Evolutionary conservation across 2,888 invertebrate species (phyloP), one percentile per base, ranked within the genome.

Genomic region (Lymantria monacha): DNA sequence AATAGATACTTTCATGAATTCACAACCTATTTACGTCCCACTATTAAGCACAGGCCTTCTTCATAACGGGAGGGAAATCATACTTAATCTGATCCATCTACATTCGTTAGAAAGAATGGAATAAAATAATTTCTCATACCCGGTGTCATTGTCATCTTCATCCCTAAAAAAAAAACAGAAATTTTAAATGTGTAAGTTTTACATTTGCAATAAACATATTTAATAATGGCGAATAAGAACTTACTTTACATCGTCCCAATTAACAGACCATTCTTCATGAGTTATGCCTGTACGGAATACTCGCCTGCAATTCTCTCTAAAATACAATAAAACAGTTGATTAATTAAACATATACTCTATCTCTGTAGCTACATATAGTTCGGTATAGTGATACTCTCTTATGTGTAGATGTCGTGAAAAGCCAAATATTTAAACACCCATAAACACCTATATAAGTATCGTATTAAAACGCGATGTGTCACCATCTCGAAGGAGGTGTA

Each of bases 261-360:
- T 69, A 1, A 90, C 86, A 0, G 74, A 64, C 73, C 78, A 83
- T 61, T 90, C 90, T 55, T 90, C 90, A 44, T 90, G 89, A 0
- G 90, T 90, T 33, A 90, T 86, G 1, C 90, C 90, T 0, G 85
- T 79, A 14, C 90, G 81, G 78, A 90, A 90, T 0, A 90, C 90
- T 63, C 90, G 72, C 57, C 90, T 73, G 57, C 90, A 90, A 51
- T 72, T 83, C 37, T 83, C 81, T 57, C 90, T 89, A 66, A 15
- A 52, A 72, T 44, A 15, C 0, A 33, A 48, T 50, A 44, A 46
- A 33, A 7, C n/a, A 12, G 12, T 38, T 38, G 2, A 33, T 14
- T 44, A 13, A 43, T 8, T 9, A 30, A 43, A 43, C 10, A 30
- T 33, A 33, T 14, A 3, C 33, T 22, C 5, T n/a, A n/a, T n/a